phyloP scores from a whole-genome alignment of 1,140 invertebrate species.

The Cherax destructor region DNA sequence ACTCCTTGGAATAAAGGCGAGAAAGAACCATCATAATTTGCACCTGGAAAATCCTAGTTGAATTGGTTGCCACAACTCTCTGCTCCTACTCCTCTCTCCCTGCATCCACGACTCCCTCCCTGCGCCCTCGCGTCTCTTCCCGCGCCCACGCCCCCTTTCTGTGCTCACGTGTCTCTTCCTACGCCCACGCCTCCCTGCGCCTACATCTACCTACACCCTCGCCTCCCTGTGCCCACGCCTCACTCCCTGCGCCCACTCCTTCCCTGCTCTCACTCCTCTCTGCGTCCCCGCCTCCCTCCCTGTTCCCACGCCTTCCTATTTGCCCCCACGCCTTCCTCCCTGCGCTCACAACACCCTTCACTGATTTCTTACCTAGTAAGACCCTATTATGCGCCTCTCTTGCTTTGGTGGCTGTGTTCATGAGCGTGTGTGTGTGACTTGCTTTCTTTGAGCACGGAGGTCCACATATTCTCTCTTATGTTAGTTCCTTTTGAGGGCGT shows the following conservation, averaged over 20 bases:
- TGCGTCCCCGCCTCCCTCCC: neutral
- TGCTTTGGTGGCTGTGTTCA: neutral
- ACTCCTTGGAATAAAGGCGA: no score
- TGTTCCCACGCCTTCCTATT: neutral
- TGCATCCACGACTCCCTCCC: no score
- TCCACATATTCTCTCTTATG: neutral
- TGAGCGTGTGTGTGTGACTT: neutral
- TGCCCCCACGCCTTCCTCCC: neutral
- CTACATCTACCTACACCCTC: no score
- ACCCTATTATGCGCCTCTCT: neutral
- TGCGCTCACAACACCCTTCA: neutral
- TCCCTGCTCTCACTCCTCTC: neutral
- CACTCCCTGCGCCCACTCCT: no score
- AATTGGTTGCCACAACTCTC: no score
- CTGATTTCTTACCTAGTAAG: constrained; percentile 10
- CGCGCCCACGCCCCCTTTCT: no score
- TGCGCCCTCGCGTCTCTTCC: no score
- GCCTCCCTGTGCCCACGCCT: no score
- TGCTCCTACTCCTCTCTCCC: neutral
- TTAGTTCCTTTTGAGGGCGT: neutral
- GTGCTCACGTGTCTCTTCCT: no score
- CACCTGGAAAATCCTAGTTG: no score
- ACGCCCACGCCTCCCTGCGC: no score
- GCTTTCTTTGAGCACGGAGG: neutral
- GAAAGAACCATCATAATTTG: no score